Conservation (phyloP, 2,888 invertebrate species). For the Heliconius sara region DNA sequence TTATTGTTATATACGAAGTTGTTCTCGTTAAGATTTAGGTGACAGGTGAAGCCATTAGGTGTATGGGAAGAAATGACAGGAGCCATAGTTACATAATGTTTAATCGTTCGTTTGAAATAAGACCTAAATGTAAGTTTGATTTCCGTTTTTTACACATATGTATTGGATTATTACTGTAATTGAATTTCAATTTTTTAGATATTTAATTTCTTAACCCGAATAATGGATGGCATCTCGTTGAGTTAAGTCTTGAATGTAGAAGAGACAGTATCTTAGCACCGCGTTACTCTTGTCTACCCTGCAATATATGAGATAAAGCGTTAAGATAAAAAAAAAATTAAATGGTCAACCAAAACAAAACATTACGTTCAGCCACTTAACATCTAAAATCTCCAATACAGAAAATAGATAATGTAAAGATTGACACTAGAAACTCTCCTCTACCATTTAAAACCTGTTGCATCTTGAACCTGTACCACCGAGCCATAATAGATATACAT, state of each 20-base stretch:
- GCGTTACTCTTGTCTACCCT: background rate
- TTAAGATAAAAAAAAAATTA: background rate
- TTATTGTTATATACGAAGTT: constrained; percentile 33
- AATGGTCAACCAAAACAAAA: no score
- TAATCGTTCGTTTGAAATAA: background rate
- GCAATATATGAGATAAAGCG: background rate
- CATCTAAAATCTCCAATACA: no score
- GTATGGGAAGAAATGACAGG: background rate
- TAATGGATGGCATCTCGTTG: background rate
- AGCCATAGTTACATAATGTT: background rate
- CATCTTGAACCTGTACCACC: background rate
- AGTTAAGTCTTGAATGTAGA: background rate
- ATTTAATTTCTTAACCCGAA: background rate
- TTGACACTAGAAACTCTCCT: no score
- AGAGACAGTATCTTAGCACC: no score
- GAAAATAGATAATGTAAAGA: no score
- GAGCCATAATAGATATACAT: background rate
- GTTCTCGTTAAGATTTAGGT: constrained; percentile 24
- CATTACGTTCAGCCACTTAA: no score
- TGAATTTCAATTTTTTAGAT: background rate
- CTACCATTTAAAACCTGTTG: background rate
- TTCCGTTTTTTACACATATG: background rate
- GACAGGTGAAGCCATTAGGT: background rate
- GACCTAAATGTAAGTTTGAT: background rate
- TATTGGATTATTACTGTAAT: background rate